A percentile compares a stretch with the other conserved stretches of the same genome.
phyloP scores from a whole-genome alignment of 1,140 invertebrate genomes.

The Paralvinella palmiformis region DNA sequence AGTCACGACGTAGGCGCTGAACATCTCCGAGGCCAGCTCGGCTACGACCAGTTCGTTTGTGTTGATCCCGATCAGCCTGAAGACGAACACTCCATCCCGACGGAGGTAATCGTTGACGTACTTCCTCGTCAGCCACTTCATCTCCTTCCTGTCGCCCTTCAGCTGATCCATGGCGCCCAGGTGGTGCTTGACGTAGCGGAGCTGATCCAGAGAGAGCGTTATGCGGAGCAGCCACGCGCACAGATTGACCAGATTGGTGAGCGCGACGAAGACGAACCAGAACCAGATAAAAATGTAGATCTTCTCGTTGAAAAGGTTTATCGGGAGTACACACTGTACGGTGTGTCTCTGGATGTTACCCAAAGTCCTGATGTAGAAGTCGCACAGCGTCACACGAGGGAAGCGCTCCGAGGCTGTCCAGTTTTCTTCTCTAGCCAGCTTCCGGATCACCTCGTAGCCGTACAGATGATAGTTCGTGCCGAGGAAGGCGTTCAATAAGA shows the following conservation, averaged over 20 bases:
- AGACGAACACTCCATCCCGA: constrained; percentile 45
- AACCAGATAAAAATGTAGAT: constrained; percentile 56
- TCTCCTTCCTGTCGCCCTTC: background rate
- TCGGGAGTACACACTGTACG: constrained; percentile 53
- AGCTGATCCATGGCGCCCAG: background rate
- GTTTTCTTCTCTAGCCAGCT: constrained; percentile 34
- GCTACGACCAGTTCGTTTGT: constrained; percentile 44
- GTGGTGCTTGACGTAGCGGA: constrained; percentile 12
- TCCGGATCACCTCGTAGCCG: constrained; percentile 38
- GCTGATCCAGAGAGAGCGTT: constrained; percentile 1
- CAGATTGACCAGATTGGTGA: constrained; percentile 7
- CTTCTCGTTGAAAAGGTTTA: constrained; percentile 55
- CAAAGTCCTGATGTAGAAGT: constrained; percentile 46
- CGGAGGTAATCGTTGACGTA: constrained; percentile 44
- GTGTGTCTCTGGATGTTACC: constrained; percentile 48
- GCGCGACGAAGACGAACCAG: constrained; percentile 43
- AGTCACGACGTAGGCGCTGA: too few species aligned
- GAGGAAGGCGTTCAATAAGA: constrained; percentile 53
- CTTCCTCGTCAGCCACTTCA: background rate
- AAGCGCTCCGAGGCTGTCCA: constrained; percentile 43
- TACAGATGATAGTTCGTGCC: constrained; percentile 53
- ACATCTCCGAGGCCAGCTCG: constrained; percentile 39
- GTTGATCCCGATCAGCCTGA: constrained; percentile 42
- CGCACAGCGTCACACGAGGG: constrained; percentile 52
- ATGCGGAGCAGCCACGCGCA: constrained; percentile 23